Evolutionary conservation across 2,888 invertebrate genomes (phyloP), one percentile per base, ranked within the genome.

Genomic region (Campopleginae sp.): DNA sequence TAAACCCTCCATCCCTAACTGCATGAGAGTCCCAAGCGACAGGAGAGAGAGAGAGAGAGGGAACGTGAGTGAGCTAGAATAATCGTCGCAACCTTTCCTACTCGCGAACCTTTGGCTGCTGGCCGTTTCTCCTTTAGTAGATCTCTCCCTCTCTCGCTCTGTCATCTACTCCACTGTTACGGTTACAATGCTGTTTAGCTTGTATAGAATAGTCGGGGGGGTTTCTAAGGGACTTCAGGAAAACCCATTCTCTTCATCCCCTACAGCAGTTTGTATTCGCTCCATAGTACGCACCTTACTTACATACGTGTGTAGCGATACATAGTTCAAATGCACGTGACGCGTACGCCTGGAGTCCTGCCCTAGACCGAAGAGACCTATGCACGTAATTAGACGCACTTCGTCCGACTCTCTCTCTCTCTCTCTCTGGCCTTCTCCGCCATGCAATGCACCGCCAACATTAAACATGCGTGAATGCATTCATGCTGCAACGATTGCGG

Each of bases 141-240:
- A 12, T 17, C 71, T 63, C 61, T 14, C 27, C 27, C 80, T 58
- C 38, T n/a, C 6, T 27, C 44, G 19, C 63, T 23, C 38, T 6
- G 19, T 65, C 74, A 42, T 42, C 54, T 66, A 66, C 66, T 38
- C 19, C 63, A n/a, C 46, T n/a, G 54, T 54, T 82, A 42, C 51
- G 70, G 31, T 27, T 71, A 79, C 44, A 10, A 10, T 75, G 31
- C 46, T 61, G 61, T 70, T 54, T 42, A 42, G 63, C 61, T 72
- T 63, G 75, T 83, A 54, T 54, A 33, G 75, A 70, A 66, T 65
- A 63, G 38, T 68, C 74, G 77, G 42, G 46, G 74, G 63, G 79
- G 65, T 76, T 79, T 78, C 85, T 79, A 79, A 82, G 79, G 79
- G 79, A 80, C 76, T 66, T 66, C 66, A 76, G 23, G 79, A 71